Evolutionary conservation across 2,888 invertebrate genomes (phyloP), one percentile per base, ranked within the genome.

Genomic region (Cosmopolites sordidus): DNA sequence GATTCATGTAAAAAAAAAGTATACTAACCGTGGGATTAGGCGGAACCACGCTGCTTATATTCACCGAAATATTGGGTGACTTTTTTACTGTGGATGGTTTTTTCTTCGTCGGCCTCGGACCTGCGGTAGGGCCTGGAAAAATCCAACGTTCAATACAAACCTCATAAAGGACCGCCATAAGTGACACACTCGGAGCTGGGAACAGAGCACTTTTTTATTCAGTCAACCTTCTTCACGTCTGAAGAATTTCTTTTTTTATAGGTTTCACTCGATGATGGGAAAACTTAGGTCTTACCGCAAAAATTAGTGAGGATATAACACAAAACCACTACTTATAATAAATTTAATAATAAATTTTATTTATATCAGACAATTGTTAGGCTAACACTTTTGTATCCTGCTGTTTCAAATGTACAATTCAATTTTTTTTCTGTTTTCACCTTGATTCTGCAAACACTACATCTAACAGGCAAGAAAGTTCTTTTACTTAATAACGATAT

Each of bases 51-150:
- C 44, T 49, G 45, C 40, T 51, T 33, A 47, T 33, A 16, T 42
- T 52, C 29, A 42, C 49, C 6, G 52, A 41, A 16, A 69, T 69
- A 62, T 71, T 73, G 2, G 74, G 68, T 22, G 73, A 75, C 69
- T 79, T 79, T 75, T 79, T 79, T 56, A 65, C 62, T 72, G 78
- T 64, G 73, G 51, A 37, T 12, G 42, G 18, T 54, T 79, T 80
- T 75, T 80, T 80, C 72, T 79, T 76, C 17, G 76, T 76, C 59
- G 78, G 75, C 67, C 66, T 75, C 45, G 55, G 54, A 16, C 66
- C 64, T 4, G 8, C 33, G 33, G 56, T 40, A 1, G 67, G 69
- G 69, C 71, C 73, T 73, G n/a, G n/a, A n/a, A 72, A 50, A 73
- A 73, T 69, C 39, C 29, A 16, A 16, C 18, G 4, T 5, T 8